Conservation (phyloP, 1,140 invertebrate genomes). For the Leptinotarsa defecta region DNA sequence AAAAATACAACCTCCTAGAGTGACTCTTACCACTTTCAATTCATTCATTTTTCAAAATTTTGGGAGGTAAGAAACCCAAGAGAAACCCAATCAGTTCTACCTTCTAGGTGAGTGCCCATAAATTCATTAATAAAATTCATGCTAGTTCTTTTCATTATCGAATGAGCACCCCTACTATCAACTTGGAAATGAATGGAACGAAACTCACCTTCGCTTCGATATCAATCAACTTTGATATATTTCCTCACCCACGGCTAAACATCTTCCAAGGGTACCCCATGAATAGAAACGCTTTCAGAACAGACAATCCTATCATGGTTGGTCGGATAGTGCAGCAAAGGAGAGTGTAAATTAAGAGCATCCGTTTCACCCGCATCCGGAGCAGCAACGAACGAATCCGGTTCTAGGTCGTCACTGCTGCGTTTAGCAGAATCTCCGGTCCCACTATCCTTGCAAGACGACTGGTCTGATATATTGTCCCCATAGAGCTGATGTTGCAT, state of each 20-base stretch:
- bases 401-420: conserved; percentile 57
- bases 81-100: no score
- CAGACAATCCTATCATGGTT: conserved; percentile 49
- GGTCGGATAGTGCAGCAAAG: conserved; percentile 48
- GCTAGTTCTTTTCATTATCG: no score
- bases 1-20: no score
- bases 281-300: background rate
- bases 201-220: background rate
- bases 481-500: conserved; percentile 27
- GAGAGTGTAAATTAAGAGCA: conserved; percentile 38
- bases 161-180: no score
- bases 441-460: conserved; percentile 69
- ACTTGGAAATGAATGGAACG: no score
- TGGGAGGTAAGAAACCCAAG: no score
- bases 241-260: background rate
- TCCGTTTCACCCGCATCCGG: conserved; percentile 29
- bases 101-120: no score
- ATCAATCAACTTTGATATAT: background rate
- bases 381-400: conserved; percentile 43
- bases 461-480: conserved; percentile 58
- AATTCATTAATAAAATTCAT: no score
- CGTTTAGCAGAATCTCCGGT: conserved; percentile 70
- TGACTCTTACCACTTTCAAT: no score
- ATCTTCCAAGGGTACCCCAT: conserved; percentile 6
- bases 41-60: no score